phyloP scores from a whole-genome alignment of 2,113 vertebrate species.

The Rhinogobius similis region DNA sequence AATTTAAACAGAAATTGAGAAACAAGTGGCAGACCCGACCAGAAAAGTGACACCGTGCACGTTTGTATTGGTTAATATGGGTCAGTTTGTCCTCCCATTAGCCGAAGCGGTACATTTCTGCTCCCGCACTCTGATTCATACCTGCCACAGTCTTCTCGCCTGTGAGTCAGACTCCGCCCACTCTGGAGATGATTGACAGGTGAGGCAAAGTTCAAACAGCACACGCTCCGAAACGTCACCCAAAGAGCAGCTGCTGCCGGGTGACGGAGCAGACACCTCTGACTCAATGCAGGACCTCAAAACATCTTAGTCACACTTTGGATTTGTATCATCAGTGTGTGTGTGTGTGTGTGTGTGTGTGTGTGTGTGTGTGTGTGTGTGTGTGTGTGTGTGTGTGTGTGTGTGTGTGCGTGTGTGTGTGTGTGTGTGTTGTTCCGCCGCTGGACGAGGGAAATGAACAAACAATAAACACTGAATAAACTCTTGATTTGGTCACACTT shows the following conservation, averaged over 20 bases:
- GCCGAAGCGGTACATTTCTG: not conserved
- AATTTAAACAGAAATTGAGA: too few relatives aligned
- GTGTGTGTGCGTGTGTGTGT: too few relatives aligned
- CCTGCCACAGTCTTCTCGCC: slow-evolving; percentile 57
- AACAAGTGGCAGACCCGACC: too few relatives aligned
- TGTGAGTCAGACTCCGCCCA: slow-evolving; percentile 62
- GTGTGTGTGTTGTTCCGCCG: not conserved
- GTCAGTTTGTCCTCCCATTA: not conserved
- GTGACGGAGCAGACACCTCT: slow-evolving; percentile 37
- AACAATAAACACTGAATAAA: not conserved
- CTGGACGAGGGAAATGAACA: too few relatives aligned
- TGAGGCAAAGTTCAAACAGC: slow-evolving; percentile 60
- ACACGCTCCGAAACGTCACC: slow-evolving; percentile 37
- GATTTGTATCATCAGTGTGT: not conserved
- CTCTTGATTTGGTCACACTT: not conserved
- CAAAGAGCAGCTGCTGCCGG: slow-evolving; percentile 49
- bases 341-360: slow-evolving; percentile 1
- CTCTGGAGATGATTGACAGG: slow-evolving; percentile 59
- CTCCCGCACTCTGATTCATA: slow-evolving; percentile 61
- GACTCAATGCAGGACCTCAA: slow-evolving; percentile 69
- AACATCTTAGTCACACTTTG: slow-evolving; percentile 39
- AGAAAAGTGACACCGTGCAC: too few relatives aligned
- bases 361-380: too few relatives aligned
- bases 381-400: too few relatives aligned
- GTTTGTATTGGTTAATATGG: not conserved